phyloP scores from a whole-genome alignment of 2,113 vertebrate genomes.

The Galbula dea region DNA sequence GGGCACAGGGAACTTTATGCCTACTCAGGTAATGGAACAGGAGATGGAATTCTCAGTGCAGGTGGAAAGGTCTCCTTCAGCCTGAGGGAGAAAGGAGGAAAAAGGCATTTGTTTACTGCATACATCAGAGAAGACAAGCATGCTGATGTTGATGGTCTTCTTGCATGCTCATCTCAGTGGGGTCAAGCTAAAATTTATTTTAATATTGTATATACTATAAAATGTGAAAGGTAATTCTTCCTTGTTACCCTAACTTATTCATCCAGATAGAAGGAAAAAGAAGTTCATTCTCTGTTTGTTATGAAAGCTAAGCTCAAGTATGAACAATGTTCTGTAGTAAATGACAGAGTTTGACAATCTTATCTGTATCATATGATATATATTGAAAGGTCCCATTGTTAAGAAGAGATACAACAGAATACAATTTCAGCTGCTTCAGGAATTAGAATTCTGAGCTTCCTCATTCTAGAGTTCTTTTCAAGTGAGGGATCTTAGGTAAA shows the following conservation, averaged over 20 bases:
- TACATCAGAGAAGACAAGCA: neutral
- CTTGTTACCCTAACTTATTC: slow-evolving; percentile 17
- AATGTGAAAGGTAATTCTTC: neutral
- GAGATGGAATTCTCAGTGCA: neutral
- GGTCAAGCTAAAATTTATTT: neutral
- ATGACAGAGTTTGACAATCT: slow-evolving; percentile 64
- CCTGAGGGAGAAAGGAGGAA: neutral
- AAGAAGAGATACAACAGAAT: slow-evolving; percentile 39
- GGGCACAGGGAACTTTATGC: neutral
- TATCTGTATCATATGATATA: slow-evolving; percentile 30
- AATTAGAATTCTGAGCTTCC: slow-evolving; percentile 34
- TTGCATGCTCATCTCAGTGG: neutral
- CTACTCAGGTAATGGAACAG: neutral
- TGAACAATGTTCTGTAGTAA: slow-evolving; percentile 33
- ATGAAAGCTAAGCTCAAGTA: slow-evolving; percentile 49
- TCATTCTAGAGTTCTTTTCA: slow-evolving; percentile 28
- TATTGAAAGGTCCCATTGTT: slow-evolving; percentile 59
- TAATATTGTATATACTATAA: neutral
- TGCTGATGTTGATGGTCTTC: neutral
- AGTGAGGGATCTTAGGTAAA: too few species aligned
- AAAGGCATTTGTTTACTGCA: neutral
- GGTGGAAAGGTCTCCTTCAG: slow-evolving; percentile 19
- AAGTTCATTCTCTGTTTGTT: slow-evolving; percentile 54
- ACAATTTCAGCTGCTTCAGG: slow-evolving; percentile 9
- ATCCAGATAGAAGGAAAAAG: neutral